phyloP scores from a whole-genome alignment of 2,888 invertebrate genomes.

The Ichneumoninae sp. region DNA sequence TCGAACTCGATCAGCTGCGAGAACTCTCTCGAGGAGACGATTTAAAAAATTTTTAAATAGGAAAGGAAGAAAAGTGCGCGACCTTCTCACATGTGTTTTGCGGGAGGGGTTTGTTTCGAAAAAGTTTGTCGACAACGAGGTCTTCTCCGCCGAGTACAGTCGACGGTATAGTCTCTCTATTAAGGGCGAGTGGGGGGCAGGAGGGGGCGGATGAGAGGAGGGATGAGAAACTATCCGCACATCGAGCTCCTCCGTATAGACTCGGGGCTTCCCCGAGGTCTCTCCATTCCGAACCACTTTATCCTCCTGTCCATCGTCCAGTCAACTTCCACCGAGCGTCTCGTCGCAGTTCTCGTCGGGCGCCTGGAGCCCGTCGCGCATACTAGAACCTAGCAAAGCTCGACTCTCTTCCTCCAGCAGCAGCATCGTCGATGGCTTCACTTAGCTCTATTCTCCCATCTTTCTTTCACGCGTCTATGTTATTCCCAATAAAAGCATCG shows the following conservation, averaged over 20 bases:
- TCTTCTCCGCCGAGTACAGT: slow-evolving; percentile 18
- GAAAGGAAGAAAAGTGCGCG: background rate
- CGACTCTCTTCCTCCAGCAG: slow-evolving; percentile 27
- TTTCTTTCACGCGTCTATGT: slow-evolving; percentile 49
- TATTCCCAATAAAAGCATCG: slow-evolving; percentile 69
- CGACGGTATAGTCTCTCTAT: slow-evolving; percentile 31
- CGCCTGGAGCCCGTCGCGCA: slow-evolving; percentile 31
- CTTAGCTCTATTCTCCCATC: slow-evolving; percentile 29
- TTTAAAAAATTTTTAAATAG: background rate
- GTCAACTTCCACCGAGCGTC: slow-evolving; percentile 60
- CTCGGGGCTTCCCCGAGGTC: slow-evolving; percentile 42
- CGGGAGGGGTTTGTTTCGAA: slow-evolving; percentile 47
- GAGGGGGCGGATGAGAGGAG: background rate
- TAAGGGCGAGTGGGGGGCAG: background rate
- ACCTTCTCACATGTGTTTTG: slow-evolving; percentile 4
- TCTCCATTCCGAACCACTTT: slow-evolving; percentile 63
- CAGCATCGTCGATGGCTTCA: slow-evolving; percentile 48
- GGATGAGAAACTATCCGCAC: slow-evolving; percentile 41
- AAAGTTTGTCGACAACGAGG: slow-evolving; percentile 56
- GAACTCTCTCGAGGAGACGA: background rate
- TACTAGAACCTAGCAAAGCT: background rate
- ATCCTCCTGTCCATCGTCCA: slow-evolving; percentile 67
- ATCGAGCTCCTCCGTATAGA: slow-evolving; percentile 35
- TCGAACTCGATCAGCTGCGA: background rate
- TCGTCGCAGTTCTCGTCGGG: slow-evolving; percentile 33